phyloP scores from a whole-genome alignment of 2,888 invertebrate genomes.

The Harpagoxenus sublaevis region DNA sequence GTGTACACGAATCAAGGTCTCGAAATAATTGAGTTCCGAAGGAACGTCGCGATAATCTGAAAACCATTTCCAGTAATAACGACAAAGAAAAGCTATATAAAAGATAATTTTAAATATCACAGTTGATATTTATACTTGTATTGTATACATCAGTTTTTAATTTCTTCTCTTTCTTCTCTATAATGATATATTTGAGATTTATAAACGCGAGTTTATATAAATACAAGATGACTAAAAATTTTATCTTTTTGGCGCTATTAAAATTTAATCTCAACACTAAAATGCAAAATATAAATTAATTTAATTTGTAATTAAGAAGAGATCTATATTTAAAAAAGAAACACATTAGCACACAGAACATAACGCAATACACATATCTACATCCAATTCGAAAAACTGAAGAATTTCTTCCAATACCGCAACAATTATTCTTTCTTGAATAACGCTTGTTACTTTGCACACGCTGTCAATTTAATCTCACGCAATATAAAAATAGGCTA shows the following conservation, averaged over 20 bases:
- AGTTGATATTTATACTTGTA: neutral
- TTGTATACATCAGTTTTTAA: neutral
- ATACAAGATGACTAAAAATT: neutral
- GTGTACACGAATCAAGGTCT: neutral
- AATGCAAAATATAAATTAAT: neutral
- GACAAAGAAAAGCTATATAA: neutral
- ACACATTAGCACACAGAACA: neutral
- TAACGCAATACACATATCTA: neutral
- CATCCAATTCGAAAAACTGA: neutral
- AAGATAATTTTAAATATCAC: neutral
- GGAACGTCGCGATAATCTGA: neutral
- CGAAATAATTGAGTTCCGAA: conserved; percentile 11
- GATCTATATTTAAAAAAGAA: neutral
- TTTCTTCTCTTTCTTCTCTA: neutral
- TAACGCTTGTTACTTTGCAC: conserved; percentile 14
- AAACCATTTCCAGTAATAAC: neutral
- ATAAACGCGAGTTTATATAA: too few species aligned
- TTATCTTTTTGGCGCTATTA: neutral
- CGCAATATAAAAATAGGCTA: conserved; percentile 40
- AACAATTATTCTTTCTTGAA: conserved; percentile 22
- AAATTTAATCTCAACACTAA: neutral
- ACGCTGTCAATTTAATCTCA: conserved; percentile 32
- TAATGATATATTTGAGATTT: too few species aligned
- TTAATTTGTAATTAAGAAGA: neutral
- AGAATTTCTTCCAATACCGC: conserved; percentile 2